Percentiles rank a stretch among this genome's conserved stretches.
Evolutionary conservation across 2,113 vertebrate species (phyloP).

Genomic region (Phrynocephalus versicolor): DNA sequence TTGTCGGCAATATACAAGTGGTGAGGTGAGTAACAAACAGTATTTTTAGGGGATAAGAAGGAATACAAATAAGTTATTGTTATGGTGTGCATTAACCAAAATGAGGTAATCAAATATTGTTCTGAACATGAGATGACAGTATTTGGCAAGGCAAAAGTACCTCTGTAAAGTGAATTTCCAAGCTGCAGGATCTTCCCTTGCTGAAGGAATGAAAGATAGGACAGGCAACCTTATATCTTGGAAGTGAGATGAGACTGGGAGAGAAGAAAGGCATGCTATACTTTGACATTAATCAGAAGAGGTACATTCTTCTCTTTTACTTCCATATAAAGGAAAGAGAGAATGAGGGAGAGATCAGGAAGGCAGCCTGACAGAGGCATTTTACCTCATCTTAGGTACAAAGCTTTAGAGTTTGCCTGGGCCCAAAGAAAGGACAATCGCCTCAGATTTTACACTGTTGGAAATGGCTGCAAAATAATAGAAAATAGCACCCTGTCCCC

Average conservation of each 20-base stretch:
- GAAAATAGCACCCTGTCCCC: slow-evolving; percentile 36
- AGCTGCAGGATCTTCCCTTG: slow-evolving; percentile 5
- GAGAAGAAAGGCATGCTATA: neutral
- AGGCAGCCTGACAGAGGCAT: neutral
- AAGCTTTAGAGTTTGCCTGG: slow-evolving; percentile 37
- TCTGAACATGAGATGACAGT: neutral
- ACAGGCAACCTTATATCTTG: neutral
- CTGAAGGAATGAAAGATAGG: slow-evolving; percentile 6
- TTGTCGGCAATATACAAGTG: neutral
- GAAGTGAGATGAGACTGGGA: neutral
- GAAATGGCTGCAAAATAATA: slow-evolving; percentile 53
- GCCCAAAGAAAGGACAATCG: slow-evolving; percentile 45
- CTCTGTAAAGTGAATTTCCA: neutral
- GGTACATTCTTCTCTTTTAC: neutral
- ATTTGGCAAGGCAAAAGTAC: neutral
- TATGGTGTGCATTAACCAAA: neutral
- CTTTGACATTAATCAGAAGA: neutral
- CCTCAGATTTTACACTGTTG: slow-evolving; percentile 41
- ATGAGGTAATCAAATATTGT: neutral
- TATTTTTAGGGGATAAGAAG: neutral
- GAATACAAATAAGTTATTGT: neutral
- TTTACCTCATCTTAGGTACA: slow-evolving; percentile 22
- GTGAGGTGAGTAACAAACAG: neutral
- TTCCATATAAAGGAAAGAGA: slow-evolving; percentile 5
- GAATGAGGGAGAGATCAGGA: neutral